phyloP scores from a whole-genome alignment of 2,888 invertebrate genomes.

The Gymnocheta viridis region DNA sequence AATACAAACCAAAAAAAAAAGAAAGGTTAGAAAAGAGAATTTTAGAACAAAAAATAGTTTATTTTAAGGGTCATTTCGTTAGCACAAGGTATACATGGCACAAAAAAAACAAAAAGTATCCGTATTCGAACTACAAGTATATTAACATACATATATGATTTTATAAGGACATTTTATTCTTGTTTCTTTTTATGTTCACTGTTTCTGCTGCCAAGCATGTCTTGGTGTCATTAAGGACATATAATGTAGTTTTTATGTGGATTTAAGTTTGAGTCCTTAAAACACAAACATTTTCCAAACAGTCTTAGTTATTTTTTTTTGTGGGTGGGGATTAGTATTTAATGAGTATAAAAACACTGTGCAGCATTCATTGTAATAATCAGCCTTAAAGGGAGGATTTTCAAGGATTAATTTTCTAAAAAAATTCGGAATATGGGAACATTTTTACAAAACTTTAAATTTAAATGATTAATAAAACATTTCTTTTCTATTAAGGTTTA shows the following conservation, averaged over 20 bases:
- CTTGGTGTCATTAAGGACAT: conserved; percentile 41
- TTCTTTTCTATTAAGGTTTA: no score
- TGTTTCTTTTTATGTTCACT: neutral
- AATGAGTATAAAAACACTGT: neutral
- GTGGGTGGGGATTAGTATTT: neutral
- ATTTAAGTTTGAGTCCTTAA: neutral
- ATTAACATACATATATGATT: neutral
- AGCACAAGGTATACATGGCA: conserved; percentile 12
- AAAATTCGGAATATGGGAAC: neutral
- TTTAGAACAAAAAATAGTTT: neutral
- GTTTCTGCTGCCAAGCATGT: conserved; percentile 47
- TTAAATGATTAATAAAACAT: no score
- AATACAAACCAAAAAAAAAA: no score
- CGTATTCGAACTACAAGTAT: neutral
- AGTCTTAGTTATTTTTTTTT: neutral
- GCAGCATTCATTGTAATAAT: neutral
- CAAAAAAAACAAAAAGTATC: conserved; percentile 16
- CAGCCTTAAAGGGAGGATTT: neutral
- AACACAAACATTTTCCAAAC: neutral
- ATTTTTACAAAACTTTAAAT: neutral
- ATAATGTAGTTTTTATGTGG: neutral
- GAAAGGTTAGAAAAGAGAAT: neutral
- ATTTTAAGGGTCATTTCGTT: conserved; percentile 52
- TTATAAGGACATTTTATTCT: neutral
- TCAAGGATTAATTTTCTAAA: neutral